Conservation (phyloP, 23 tunicate species). For the Pegea sp. region DNA sequence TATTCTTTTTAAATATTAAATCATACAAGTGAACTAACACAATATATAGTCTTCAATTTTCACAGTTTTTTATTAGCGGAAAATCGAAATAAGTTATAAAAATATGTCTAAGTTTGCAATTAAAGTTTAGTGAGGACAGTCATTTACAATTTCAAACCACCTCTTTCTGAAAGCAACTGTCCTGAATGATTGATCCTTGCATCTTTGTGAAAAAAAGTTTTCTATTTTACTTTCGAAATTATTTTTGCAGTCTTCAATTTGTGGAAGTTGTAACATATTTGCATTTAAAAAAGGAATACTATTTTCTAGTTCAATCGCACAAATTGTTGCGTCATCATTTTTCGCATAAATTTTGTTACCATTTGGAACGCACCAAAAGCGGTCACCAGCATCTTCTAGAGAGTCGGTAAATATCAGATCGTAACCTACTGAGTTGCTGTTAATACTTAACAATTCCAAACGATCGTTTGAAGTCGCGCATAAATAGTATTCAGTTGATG, state of each 20-base stretch:
- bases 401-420: slow-evolving; percentile 17
- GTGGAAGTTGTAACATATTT: no score
- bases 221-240: neutral
- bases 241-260: neutral
- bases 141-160: neutral
- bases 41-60: no score
- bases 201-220: neutral
- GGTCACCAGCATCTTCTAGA: slow-evolving; percentile 7
- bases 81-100: no score
- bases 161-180: neutral
- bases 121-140: no score
- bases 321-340: slow-evolving; percentile 17
- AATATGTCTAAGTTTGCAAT: no score
- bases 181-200: neutral
- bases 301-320: no score
- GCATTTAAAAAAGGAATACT: no score
- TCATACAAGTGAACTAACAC: no score
- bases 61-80: no score
- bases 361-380: slow-evolving; percentile 9
- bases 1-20: no score
- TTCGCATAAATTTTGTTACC: slow-evolving; percentile 21
- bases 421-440: slow-evolving; percentile 14
- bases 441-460: slow-evolving; percentile 3
- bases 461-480: slow-evolving; percentile 1
- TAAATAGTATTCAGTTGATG: slow-evolving; percentile 7